Evolutionary conservation across 1,140 invertebrate species (phyloP), one percentile per base, ranked within the genome.

Genomic region (Pogonognathellus flavescens): DNA sequence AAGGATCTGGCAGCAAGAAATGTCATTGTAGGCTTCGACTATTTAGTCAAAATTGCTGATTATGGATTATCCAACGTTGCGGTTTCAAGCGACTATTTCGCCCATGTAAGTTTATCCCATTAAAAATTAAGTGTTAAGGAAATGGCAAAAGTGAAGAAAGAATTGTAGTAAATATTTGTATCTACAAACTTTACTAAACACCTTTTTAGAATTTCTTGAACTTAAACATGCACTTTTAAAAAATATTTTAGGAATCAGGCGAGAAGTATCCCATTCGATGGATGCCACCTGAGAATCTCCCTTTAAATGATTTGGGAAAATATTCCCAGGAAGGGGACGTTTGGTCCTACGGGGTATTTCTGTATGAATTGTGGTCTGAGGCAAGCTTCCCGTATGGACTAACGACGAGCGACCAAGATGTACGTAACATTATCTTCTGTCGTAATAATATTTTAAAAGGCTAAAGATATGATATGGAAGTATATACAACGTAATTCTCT

Each of bases 261-360:
- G 9, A 52, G 16, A 18, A 25, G 7, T 86, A 62, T 25, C 85
- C 85, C 6, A n/a, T 86, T 18, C 25, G 85, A 16, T 86, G 85
- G 85, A 86, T 86, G 85, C 53, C 82, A n/a, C 85, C 85, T 11
- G 85, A 86, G 81, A 84, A 84, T 60, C 50, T 83, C 0, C 82
- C 82, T 2, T 9, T 3, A 8, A 59, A 8, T 84, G 62, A 49
- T 53, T 1, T 41, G 31, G 52, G 18, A 3, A 53, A 76, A 49
- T 50, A 8, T 18, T 22, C 14, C 10, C 3, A 9, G 13, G 25
- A 80, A 25, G 83, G 83, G 52, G 85, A 86, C 50, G 49, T 86
- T 5, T 86, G 85, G 85, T 53, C 62, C 18, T 86, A 57, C 53
- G 85, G 85, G 14, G 85, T 86, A 0, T 10, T 84, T 52, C 31